phyloP scores from a whole-genome alignment of 2,888 invertebrate species.

The Orchesella flavescens region DNA sequence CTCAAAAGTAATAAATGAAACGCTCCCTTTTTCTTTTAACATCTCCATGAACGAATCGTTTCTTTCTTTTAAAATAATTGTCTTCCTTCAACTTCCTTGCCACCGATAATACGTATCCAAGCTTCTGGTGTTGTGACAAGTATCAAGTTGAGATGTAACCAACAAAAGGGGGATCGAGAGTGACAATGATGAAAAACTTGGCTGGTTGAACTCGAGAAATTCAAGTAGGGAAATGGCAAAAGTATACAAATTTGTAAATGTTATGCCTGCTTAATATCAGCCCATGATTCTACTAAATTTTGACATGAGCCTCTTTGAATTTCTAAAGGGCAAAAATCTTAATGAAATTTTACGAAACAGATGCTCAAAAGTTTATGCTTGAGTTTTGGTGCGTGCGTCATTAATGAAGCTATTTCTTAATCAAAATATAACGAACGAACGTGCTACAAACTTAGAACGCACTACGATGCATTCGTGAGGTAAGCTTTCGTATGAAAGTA shows the following conservation, averaged over 20 bases:
- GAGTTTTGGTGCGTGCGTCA: not conserved
- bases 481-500: too few relatives aligned
- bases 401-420: conserved; percentile 17
- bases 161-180: not conserved
- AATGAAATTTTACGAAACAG: conserved; percentile 41
- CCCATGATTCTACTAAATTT: conserved; percentile 1
- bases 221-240: conserved; percentile 8
- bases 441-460: too few relatives aligned
- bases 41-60: not conserved
- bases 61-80: conserved; percentile 31
- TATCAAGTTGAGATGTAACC: not conserved
- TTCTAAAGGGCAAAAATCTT: conserved; percentile 5
- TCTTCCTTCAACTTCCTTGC: conserved; percentile 10
- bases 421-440: too few relatives aligned
- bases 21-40: conserved; percentile 5
- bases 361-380: too few relatives aligned
- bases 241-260: conserved; percentile 7
- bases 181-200: conserved; percentile 38
- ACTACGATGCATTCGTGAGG: too few relatives aligned
- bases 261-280: not conserved
- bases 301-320: conserved; percentile 29
- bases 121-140: not conserved
- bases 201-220: conserved; percentile 1
- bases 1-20: conserved; percentile 25
- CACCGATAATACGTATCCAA: conserved; percentile 15